Evolutionary conservation across 2,888 invertebrate species (phyloP), one percentile per base, ranked within the genome.

Genomic region (Euclidia mi): DNA sequence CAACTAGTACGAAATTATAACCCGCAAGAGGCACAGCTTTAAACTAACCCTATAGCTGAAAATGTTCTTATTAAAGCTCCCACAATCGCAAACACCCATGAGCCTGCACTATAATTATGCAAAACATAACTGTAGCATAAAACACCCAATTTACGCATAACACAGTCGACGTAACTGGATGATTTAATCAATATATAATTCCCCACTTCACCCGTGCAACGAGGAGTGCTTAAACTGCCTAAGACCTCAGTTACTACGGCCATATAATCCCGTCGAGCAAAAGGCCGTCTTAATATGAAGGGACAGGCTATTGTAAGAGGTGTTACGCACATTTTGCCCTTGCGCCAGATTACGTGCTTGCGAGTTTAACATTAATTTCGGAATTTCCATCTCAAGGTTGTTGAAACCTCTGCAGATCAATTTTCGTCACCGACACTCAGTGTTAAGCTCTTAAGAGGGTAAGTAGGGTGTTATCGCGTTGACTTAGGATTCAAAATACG

Each of bases 241-340:
- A 69, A 80, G 65, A 71, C 76, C 81, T 74, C 69, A 78, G 76
- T 84, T 83, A 85, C 79, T 73, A 75, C 73, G 74, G 76, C 72
- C 76, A 79, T 85, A 84, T 89, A 89, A 88, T 87, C 88, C 81
- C 73, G 59, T 63, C 56, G 57, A 60, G 75, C 75, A 76, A 82
- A 79, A 82, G 82, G 78, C 82, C 43, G 43, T 31, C 44, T 45
- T 56, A 56, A 56, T 56, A 50, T 45, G 85, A 83, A 90, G 88
- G 91, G 90, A 86, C 88, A 81, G 74, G 71, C 85, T 66, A 88
- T 91, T 88, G 88, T 89, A 89, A 78, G 82, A 86, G 85, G 87
- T 87, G 89, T 82, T 89, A 89, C 79, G 83, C 81, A 85, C 86
- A 82, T 83, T 85, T 83, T 86, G 84, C 88, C 89, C 83, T 68